Evolutionary conservation across 2,888 invertebrate genomes (phyloP), one percentile per base, ranked within the genome.

Genomic region (Eurois occulta): DNA sequence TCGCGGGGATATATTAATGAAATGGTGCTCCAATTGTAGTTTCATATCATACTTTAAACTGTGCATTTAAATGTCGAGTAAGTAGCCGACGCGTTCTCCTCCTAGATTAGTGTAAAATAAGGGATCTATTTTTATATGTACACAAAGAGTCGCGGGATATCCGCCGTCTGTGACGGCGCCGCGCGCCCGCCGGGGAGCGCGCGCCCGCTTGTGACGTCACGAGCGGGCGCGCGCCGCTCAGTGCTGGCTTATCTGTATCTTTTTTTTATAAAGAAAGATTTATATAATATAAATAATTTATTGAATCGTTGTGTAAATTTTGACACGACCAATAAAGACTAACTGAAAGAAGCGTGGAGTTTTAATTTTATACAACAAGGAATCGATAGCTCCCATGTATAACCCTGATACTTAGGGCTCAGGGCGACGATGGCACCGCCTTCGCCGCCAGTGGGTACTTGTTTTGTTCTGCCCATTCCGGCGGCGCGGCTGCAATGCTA

Each of bases 1-100:
- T 82, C 77, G 69, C 73, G 72, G 72, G 86, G 38, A 75, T 86
- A 86, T 87, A 87, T 90, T 90, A 91, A 91, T 91, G 88, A 92
- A 92, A 94, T 95, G 95, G 95, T 95, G 96, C 95, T 96, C 95
- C 95, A 93, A 94, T 92, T 93, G 93, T 95, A 95, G 94, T 94
- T 94, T 95, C 96, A 96, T 96, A 96, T 96, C 96, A 96, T 94
- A 93, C 92, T 95, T 90, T 93, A 94, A 95, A 92, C 91, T 95
- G 92, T 94, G 95, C 95, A 94, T 95, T 94, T 95, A 95, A 91
- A 80, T 58, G 75, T 86, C 86, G 87, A 91, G 87, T 86, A 86
- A 91, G 87, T 86, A 86, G 83, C 83, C 88, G 93, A 93, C 66
- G 91, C 91, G 91, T 93, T 95, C 94, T 95, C 92, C 93, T 94